Conservation (phyloP, 2,797 vertebrate species). For the Hoplostethus atlanticus region DNA sequence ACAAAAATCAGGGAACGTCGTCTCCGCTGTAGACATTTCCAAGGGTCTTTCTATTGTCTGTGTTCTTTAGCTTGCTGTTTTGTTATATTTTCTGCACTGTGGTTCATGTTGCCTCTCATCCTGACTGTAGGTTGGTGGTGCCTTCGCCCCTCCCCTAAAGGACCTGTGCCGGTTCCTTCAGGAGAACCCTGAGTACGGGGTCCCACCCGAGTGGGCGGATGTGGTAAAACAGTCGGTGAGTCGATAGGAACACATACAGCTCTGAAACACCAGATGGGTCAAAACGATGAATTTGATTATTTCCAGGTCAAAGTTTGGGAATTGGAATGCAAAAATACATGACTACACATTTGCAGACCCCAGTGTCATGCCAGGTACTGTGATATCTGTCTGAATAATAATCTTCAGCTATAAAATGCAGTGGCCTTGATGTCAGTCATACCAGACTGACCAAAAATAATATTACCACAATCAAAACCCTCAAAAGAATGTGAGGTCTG, state of each 20-base stretch:
- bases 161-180: constrained; percentile 96
- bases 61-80: not conserved
- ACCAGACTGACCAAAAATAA: not conserved
- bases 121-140: constrained; percentile 92
- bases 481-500: no score
- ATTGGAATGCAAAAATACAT: not conserved
- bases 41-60: not conserved
- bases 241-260: constrained; percentile 35
- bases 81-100: not conserved
- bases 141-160: constrained; percentile 97
- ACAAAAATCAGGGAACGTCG: no score
- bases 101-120: constrained; percentile 39
- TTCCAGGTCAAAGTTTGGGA: not conserved
- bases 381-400: no score
- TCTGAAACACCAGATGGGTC: not conserved
- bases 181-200: constrained; percentile 98
- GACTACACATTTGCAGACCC: no score
- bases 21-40: no score
- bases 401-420: not conserved
- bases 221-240: constrained; percentile 99
- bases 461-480: not conserved
- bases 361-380: no score
- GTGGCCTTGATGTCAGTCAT: not conserved
- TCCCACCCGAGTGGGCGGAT: constrained; percentile 98
- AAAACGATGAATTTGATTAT: not conserved